Evolutionary conservation across 2,113 vertebrate genomes (phyloP), one percentile per base, ranked within the genome.

Genomic region (Thamnophis sirtalis): DNA sequence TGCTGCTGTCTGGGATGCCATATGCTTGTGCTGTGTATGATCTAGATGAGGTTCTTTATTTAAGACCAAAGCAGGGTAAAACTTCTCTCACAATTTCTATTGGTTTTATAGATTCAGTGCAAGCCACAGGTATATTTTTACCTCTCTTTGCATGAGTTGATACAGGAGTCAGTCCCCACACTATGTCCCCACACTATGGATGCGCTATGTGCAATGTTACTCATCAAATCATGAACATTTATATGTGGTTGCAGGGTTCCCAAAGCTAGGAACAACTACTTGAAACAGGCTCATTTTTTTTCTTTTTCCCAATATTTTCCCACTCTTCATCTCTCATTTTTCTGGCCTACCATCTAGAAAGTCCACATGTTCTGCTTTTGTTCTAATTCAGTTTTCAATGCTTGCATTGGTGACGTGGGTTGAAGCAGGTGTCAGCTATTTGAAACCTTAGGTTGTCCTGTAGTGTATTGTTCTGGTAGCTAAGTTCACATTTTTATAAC

Each of bases 91-190:
- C 63, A 4, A 11, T 60, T 58, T 88, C 93, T 93, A 89, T 95
- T 96, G 91, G 92, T 90, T 94, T 93, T 93, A 93, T 93, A 96
- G 87, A 89, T 91, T 94, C 92, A 95, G 92, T 95, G 84, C 55
- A 84, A 90, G 93, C 90, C 58, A 80, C 0, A 58, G 92, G 94
- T 88, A 63, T 93, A 91, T 88, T 96, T 95, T 96, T 96, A 94
- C 49, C 85, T 9, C 17, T 49, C 94, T 93, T 93, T 93, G 54
- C 33, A 87, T 48, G 91, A 91, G 94, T 92, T 28, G 0, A 21
- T 92, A 88, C 90, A 94, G 94, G 91, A 24, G 91, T 28, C 91
- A 88, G 88, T 73, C 90, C 84, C 33, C 88, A 84, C 68, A n/a
- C n/a, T n/a, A n/a, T n/a, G 85, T 90, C 51, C 87, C 91, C 92